Conservation (phyloP, 2,113 vertebrate species). For the Xyrauchen texanus region DNA sequence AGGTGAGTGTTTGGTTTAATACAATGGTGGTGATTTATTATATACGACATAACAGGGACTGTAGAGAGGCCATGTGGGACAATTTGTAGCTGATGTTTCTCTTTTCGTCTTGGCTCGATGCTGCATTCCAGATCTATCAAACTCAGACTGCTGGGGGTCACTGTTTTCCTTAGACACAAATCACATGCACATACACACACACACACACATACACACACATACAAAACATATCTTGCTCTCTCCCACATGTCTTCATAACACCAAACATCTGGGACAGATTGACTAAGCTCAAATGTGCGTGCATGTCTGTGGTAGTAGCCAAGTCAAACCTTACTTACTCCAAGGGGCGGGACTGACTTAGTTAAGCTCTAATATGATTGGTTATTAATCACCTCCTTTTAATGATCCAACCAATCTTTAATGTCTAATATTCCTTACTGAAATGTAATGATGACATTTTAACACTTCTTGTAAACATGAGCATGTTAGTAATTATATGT, state of each 20-base stretch:
- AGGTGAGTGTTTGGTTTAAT: not conserved
- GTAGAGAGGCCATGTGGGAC: not conserved
- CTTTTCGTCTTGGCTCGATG: slow-evolving; percentile 57
- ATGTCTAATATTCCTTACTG: too few species aligned
- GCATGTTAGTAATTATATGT: too few species aligned
- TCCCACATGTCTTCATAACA: slow-evolving; percentile 15
- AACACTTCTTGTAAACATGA: not conserved
- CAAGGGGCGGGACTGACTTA: not conserved
- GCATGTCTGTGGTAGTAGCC: slow-evolving; percentile 27
- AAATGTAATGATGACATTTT: too few species aligned
- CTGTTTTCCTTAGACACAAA: not conserved
- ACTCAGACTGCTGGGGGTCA: slow-evolving; percentile 74
- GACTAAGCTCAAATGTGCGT: slow-evolving; percentile 7
- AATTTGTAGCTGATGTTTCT: slow-evolving; percentile 35
- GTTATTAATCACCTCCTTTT: not conserved
- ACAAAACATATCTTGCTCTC: not conserved
- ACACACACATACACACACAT: slow-evolving; percentile 16
- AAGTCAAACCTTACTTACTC: slow-evolving; percentile 11
- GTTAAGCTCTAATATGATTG: slow-evolving; percentile 5
- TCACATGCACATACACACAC: not conserved
- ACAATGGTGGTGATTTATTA: not conserved
- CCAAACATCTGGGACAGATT: slow-evolving; percentile 56
- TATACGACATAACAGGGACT: too few species aligned
- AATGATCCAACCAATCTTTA: not conserved
- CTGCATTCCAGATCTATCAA: slow-evolving; percentile 69